phyloP scores from a whole-genome alignment of 2,797 vertebrate genomes.

The Artibeus jamaicensis region DNA sequence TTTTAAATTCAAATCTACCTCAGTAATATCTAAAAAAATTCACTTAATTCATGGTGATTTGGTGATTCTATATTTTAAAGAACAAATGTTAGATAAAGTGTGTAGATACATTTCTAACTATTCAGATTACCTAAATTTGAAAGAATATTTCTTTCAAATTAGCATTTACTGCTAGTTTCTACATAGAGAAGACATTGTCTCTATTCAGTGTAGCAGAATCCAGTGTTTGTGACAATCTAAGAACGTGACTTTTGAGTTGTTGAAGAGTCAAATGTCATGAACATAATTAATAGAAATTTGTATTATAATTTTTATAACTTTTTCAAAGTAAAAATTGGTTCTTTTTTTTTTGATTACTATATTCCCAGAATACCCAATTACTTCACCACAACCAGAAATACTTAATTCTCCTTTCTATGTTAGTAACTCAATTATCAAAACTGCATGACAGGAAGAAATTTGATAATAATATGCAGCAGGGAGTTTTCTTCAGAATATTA shows the following conservation, averaged over 20 bases:
- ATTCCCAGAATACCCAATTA: slow-evolving; percentile 70
- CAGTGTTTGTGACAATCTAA: not conserved
- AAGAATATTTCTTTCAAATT: slow-evolving; percentile 21
- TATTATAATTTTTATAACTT: slow-evolving; percentile 27
- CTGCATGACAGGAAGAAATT: slow-evolving; percentile 18
- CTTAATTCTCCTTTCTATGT: slow-evolving; percentile 50
- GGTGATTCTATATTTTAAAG: not conserved
- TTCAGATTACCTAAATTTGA: not conserved
- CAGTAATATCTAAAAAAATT: not conserved
- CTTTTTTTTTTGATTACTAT: slow-evolving; percentile 25
- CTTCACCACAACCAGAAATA: slow-evolving; percentile 40
- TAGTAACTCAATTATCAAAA: slow-evolving; percentile 66
- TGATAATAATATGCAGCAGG: not conserved
- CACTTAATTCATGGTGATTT: not conserved
- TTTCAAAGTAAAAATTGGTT: slow-evolving; percentile 20
- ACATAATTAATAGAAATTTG: not conserved
- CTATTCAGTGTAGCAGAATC: slow-evolving; percentile 24
- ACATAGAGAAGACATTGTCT: slow-evolving; percentile 27
- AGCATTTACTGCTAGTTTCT: not conserved
- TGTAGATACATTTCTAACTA: not conserved
- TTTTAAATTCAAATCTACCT: not conserved
- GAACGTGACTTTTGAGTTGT: not conserved
- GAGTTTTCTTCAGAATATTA: slow-evolving; percentile 26
- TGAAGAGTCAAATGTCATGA: not conserved
- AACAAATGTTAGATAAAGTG: not conserved